phyloP scores from a whole-genome alignment of 2,113 vertebrate species.

The Perca schrenkii region DNA sequence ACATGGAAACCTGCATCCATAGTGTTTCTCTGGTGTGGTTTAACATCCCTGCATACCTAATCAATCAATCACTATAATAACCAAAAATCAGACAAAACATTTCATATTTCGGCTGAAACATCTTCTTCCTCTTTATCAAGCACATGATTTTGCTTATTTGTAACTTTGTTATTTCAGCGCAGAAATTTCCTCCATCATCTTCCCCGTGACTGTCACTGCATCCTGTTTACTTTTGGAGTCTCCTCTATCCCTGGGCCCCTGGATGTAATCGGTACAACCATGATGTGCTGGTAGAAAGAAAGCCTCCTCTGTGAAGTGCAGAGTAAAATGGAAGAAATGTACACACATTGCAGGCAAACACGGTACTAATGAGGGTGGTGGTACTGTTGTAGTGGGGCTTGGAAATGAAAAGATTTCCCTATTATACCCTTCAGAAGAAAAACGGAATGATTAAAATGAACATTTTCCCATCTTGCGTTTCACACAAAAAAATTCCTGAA shows the following conservation, averaged over 20 bases:
- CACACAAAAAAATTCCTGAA: slow-evolving; percentile 24
- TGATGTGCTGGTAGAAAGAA: slow-evolving; percentile 38
- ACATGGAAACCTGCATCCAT: slow-evolving; percentile 24
- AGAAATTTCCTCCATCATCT: slow-evolving; percentile 6
- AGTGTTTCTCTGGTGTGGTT: slow-evolving; percentile 5
- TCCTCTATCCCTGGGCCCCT: slow-evolving; percentile 22
- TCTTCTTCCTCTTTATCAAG: slow-evolving; percentile 29
- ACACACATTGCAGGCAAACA: slow-evolving; percentile 22
- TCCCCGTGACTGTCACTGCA: slow-evolving; percentile 33
- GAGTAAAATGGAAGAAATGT: slow-evolving; percentile 12
- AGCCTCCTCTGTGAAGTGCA: slow-evolving; percentile 31
- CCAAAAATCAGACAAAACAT: not conserved
- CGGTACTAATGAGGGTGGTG: slow-evolving; percentile 28
- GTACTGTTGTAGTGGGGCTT: slow-evolving; percentile 20
- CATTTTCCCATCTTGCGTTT: slow-evolving; percentile 42
- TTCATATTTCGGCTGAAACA: slow-evolving; percentile 29
- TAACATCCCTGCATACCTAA: slow-evolving; percentile 2
- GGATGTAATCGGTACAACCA: slow-evolving; percentile 43
- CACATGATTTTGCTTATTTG: slow-evolving; percentile 13
- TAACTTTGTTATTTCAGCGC: slow-evolving; percentile 25
- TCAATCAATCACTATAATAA: slow-evolving; percentile 14
- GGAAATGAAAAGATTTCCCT: slow-evolving; percentile 31
- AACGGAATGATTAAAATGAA: slow-evolving; percentile 61
- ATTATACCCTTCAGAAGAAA: slow-evolving; percentile 48
- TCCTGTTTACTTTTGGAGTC: slow-evolving; percentile 30